phyloP scores from a whole-genome alignment of 1,140 invertebrate species.

The Tetranychus urticae region DNA sequence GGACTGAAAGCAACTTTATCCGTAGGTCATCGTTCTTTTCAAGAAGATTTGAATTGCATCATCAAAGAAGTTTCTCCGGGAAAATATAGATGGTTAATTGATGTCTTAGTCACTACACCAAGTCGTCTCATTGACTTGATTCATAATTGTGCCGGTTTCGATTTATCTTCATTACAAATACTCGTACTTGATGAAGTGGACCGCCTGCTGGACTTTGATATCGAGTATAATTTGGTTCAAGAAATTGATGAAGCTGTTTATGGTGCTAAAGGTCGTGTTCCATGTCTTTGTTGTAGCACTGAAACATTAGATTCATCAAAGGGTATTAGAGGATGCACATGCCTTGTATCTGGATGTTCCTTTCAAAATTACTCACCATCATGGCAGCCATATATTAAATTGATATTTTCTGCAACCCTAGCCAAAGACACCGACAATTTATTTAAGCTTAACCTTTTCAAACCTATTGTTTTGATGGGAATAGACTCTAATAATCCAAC shows the following conservation, averaged over 20 bases:
- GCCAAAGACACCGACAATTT: slow-evolving; percentile 87
- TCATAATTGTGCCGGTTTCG: slow-evolving; percentile 59
- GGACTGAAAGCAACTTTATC: slow-evolving; percentile 44
- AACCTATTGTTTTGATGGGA: slow-evolving; percentile 58
- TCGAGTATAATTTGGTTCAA: slow-evolving; percentile 67
- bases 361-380: neutral
- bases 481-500: neutral
- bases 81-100: slow-evolving; percentile 25
- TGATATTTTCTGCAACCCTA: slow-evolving; percentile 83
- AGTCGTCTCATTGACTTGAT: slow-evolving; percentile 80
- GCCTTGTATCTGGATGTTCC: slow-evolving; percentile 1
- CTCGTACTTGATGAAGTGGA: slow-evolving; percentile 81
- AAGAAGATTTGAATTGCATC: slow-evolving; percentile 46
- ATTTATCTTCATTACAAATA: slow-evolving; percentile 48
- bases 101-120: slow-evolving; percentile 80
- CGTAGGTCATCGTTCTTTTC: slow-evolving; percentile 41
- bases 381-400: slow-evolving; percentile 42
- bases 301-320: neutral
- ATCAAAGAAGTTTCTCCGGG: slow-evolving; percentile 27
- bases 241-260: slow-evolving; percentile 26
- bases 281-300: slow-evolving; percentile 4
- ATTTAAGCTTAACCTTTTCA: slow-evolving; percentile 56
- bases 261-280: neutral
- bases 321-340: neutral
- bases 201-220: slow-evolving; percentile 53